Evolutionary conservation across 2,113 vertebrate species (phyloP).

Genomic region (Sinocyclocheilus anophthalmus): DNA sequence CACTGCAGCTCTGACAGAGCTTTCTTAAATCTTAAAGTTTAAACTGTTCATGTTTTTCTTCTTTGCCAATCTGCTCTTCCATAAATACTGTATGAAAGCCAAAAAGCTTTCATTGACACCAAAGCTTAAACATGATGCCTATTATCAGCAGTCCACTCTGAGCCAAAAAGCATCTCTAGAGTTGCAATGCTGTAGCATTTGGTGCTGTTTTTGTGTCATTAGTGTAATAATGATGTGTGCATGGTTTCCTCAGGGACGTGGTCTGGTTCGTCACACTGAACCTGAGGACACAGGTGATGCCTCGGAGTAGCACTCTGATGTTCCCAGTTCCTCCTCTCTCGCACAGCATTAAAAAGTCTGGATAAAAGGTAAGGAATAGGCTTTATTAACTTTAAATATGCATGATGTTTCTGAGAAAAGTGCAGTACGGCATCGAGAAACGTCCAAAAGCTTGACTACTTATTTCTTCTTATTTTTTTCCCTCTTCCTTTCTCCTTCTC

Average conservation of each 20-base stretch:
- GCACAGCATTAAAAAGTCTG: constrained; percentile 63
- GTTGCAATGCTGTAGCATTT: neutral
- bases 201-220: constrained; percentile 15
- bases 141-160: neutral
- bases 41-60: neutral
- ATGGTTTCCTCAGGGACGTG: constrained; percentile 1
- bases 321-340: constrained; percentile 11
- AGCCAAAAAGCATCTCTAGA: neutral
- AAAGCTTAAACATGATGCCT: neutral
- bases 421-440: constrained; percentile 70
- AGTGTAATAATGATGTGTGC: constrained; percentile 29
- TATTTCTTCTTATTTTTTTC: constrained; percentile 64
- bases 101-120: neutral
- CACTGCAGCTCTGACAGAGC: neutral
- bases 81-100: neutral
- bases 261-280: constrained; percentile 36
- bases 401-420: constrained; percentile 78
- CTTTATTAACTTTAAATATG: constrained; percentile 83
- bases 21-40: neutral
- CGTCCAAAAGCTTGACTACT: constrained; percentile 75
- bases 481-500: constrained; percentile 45
- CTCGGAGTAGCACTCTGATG: constrained; percentile 22
- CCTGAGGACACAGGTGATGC: constrained; percentile 20
- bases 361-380: constrained; percentile 77
- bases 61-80: neutral